Evolutionary conservation across 2,113 vertebrate species (phyloP).

Genomic region (Varanus komodoensis): DNA sequence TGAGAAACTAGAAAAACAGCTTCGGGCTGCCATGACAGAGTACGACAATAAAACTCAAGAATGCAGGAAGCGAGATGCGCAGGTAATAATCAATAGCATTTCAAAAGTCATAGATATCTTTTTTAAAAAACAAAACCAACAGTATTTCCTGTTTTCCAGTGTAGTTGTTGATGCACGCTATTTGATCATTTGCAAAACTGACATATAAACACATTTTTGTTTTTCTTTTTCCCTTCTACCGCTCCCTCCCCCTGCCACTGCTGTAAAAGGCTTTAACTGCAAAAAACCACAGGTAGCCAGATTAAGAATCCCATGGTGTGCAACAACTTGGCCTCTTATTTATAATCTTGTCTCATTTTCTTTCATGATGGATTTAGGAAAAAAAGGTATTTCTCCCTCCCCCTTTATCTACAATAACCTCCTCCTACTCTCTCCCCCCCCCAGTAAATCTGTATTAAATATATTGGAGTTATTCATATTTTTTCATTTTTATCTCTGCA

Average conservation of each 20-base stretch:
- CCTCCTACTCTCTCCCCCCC: constrained; percentile 72
- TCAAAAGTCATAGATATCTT: constrained; percentile 51
- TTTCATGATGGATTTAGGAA: constrained; percentile 83
- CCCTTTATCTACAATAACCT: constrained; percentile 53
- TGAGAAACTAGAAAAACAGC: constrained; percentile 87
- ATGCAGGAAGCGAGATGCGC: constrained; percentile 88
- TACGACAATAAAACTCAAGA: constrained; percentile 90
- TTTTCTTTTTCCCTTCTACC: constrained; percentile 56
- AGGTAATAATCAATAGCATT: constrained; percentile 87
- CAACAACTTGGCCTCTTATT: constrained; percentile 84
- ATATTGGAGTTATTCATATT: constrained; percentile 66
- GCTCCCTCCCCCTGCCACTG: constrained; percentile 63
- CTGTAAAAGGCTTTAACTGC: constrained; percentile 81
- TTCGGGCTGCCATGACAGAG: constrained; percentile 88
- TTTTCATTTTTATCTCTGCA: constrained; percentile 75
- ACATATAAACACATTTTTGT: constrained; percentile 75
- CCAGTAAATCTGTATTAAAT: constrained; percentile 78
- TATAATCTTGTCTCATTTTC: constrained; percentile 83
- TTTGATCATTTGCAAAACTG: constrained; percentile 79
- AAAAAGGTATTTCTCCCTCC: constrained; percentile 75
- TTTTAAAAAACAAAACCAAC: constrained; percentile 69
- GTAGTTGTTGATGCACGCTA: constrained; percentile 77
- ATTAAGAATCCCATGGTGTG: constrained; percentile 82
- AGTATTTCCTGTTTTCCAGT: constrained; percentile 73
- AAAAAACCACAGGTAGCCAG: constrained; percentile 86